Conservation (phyloP, 2,797 vertebrate species). For the Rachycentron canadum region DNA sequence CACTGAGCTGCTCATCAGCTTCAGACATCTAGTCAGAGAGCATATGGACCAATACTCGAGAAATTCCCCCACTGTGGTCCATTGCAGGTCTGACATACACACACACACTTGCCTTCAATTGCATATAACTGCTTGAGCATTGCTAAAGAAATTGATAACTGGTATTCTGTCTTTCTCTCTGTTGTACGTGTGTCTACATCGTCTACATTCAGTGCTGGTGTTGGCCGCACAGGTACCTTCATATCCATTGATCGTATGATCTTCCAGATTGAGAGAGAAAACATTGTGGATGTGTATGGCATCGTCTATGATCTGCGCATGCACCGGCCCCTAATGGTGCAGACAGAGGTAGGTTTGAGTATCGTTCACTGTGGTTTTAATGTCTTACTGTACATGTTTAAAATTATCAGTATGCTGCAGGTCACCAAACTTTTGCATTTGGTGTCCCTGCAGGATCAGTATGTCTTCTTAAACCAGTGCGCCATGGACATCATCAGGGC, state of each 20-base stretch:
- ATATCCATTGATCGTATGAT: conserved; percentile 94
- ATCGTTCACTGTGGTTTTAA: not conserved
- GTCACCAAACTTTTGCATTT: conserved; percentile 11
- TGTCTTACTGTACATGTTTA: not conserved
- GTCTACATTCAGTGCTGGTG: conserved; percentile 89
- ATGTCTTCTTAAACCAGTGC: conserved; percentile 95
- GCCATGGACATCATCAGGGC: conserved; percentile 94
- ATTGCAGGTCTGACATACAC: conserved; percentile 91
- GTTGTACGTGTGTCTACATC: conserved; percentile 6
- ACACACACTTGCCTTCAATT: not conserved
- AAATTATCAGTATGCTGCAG: not conserved
- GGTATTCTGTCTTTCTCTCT: not conserved
- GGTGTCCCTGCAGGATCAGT: conserved; percentile 90
- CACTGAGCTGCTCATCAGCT: conserved; percentile 94
- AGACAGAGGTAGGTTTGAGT: conserved; percentile 90
- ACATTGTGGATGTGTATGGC: conserved; percentile 89
- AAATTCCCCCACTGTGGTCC: conserved; percentile 91
- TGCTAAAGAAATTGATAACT: not conserved
- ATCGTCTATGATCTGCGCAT: conserved; percentile 93
- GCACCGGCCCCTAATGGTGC: conserved; percentile 96
- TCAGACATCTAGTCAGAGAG: conserved; percentile 93
- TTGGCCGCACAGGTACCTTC: conserved; percentile 96
- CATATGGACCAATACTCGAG: conserved; percentile 91
- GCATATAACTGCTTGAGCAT: not conserved
- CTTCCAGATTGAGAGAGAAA: conserved; percentile 95